Base-by-base conservation (phyloP, 2,797 vertebrate genomes). In the Sebastes hubbsi region DNA sequence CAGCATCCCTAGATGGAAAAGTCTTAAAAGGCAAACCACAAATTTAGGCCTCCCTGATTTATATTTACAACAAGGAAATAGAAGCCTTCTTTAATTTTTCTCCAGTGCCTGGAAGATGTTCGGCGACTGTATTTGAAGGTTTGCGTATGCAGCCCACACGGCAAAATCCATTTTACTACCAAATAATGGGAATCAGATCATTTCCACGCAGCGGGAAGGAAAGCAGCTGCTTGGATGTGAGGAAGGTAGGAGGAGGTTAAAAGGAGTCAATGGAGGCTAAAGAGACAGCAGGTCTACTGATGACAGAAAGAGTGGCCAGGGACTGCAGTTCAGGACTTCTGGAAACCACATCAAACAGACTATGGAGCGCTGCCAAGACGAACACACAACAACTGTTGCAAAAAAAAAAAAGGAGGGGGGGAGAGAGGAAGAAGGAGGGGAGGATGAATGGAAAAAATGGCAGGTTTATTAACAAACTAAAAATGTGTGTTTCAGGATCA, bases 271-370 rank as follows among this genome's bases (percentile, higher is more conserved):
- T 95, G 92, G 93, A 95, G 95, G 92, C 94, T 96, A 95, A 94
- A 95, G 95, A 96, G 95, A 94, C 93, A 96, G 96, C 95, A 96
- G 96, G 96, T 95, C 93, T 94, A 89, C 92, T 92, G 94, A 96
- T 94, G 94, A 95, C 95, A 96, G 95, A 94, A 94, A 94, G 87
- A 93, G 91, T 89, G 94, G 93, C 92, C 94, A 90, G 94, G 95
- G 95, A 95, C 94, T 91, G 88, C 88, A 80, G 91, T 95, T 96
- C 95, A 95, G 92, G 93, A 93, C 91, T 96, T 95, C 92, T 93
- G 95, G 94, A 96, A 96, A 95, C 96, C 94, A 95, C 96, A 95
- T 97, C 95, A 95, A 96, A 97, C 95, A 94, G 88, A 89, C 92
- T 84, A 79, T 96, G 95, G 95, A 95, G 38, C 86, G 77, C 82